Evolutionary conservation across 53 echinoderm and acorn worm genomes (phyloP).

Genomic region (Patiria pectinifera): DNA sequence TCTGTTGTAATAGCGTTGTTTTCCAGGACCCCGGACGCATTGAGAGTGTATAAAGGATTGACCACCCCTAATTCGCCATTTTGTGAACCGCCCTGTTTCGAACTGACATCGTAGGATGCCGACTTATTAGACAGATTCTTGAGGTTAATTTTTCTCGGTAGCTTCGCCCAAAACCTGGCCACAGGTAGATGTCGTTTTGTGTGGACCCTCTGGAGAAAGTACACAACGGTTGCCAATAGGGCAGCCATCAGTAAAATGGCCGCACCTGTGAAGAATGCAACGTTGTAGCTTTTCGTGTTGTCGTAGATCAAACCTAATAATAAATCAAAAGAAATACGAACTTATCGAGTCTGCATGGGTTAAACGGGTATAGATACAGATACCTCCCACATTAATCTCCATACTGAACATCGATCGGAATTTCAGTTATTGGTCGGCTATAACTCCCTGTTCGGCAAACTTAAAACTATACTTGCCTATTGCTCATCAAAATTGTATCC

Average conservation of each 20-base stretch:
- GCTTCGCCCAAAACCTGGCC: slow-evolving; percentile 8
- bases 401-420: no score
- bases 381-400: no score
- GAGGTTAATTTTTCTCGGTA: neutral
- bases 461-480: no score
- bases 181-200: neutral
- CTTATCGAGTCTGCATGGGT: neutral
- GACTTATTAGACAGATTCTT: neutral
- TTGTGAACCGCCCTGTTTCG: neutral
- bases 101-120: neutral
- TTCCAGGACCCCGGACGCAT: neutral
- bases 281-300: slow-evolving; percentile 19
- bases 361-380: no score
- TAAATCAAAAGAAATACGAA: neutral
- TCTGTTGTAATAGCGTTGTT: neutral
- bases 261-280: slow-evolving; percentile 34
- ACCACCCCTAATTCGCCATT: neutral
- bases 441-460: no score
- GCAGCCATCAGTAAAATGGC: slow-evolving; percentile 5
- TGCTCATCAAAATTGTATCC: no score
- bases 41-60: neutral
- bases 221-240: neutral
- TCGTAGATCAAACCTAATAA: slow-evolving; percentile 41
- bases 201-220: neutral
- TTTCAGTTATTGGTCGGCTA: no score